Evolutionary conservation across 2,113 vertebrate species (phyloP).

Genomic region (Struthidea cinerea): DNA sequence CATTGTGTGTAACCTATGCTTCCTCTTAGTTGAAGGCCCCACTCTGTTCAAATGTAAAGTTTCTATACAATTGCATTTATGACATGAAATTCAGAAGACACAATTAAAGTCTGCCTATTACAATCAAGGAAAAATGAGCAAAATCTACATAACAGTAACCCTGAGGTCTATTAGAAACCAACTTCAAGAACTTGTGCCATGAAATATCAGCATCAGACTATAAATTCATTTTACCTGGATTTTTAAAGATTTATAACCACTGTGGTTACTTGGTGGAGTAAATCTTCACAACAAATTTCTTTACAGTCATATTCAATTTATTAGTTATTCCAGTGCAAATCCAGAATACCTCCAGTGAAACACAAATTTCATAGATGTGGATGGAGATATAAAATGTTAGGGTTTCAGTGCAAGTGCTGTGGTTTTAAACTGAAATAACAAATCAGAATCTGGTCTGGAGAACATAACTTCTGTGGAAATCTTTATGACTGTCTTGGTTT

Average conservation of each 20-base stretch:
- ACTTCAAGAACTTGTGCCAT: background rate
- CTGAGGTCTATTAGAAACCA: background rate
- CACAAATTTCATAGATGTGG: background rate
- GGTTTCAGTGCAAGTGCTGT: background rate
- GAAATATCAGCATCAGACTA: background rate
- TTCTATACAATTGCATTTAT: background rate
- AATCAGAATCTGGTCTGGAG: background rate
- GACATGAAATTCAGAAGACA: background rate
- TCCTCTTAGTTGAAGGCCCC: background rate
- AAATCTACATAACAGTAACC: background rate
- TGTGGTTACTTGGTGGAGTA: background rate
- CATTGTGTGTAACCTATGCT: background rate
- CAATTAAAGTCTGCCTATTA: background rate
- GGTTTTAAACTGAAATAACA: background rate
- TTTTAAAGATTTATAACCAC: background rate
- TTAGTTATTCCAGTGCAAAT: background rate
- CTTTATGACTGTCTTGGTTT: too few relatives aligned
- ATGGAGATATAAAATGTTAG: background rate
- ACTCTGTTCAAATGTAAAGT: background rate
- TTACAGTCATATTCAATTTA: background rate
- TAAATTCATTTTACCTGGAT: background rate
- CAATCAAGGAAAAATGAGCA: background rate
- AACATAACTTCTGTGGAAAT: constrained; percentile 4
- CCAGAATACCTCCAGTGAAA: background rate
- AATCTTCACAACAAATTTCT: background rate